Evolutionary conservation across 2,888 invertebrate species (phyloP).

Genomic region (Chymomyza procnemis): DNA sequence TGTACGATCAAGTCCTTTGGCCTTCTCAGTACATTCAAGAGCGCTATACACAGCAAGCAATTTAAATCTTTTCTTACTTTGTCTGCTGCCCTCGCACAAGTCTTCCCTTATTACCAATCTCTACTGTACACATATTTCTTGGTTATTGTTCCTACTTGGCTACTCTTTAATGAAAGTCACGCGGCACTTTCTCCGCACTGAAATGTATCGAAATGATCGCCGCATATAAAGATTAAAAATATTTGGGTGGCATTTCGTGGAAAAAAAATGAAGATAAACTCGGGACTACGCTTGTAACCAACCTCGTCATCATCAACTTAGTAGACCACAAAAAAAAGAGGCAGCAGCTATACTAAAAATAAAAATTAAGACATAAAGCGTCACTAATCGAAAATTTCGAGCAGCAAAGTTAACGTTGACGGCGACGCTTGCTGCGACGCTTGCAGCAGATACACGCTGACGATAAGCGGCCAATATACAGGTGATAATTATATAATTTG

Average conservation of each 20-base stretch:
- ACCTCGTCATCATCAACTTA: not conserved
- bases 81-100: not conserved
- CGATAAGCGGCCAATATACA: slow-evolving; percentile 74
- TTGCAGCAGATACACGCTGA: slow-evolving; percentile 62
- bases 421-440: slow-evolving; percentile 14
- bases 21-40: too few relatives aligned
- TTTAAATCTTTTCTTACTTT: too few relatives aligned
- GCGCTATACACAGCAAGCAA: too few relatives aligned
- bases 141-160: slow-evolving; percentile 22
- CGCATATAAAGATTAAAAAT: slow-evolving; percentile 52
- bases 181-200: slow-evolving; percentile 44
- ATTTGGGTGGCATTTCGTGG: slow-evolving; percentile 66
- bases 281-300: not conserved
- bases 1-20: too few relatives aligned
- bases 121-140: not conserved
- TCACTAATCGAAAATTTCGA: slow-evolving; percentile 76
- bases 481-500: slow-evolving; percentile 77
- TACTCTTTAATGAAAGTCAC: slow-evolving; percentile 63
- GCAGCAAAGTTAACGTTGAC: slow-evolving; percentile 33
- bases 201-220: slow-evolving; percentile 21
- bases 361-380: slow-evolving; percentile 75
- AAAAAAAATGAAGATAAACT: slow-evolving; percentile 43
- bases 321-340: not conserved
- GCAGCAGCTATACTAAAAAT: slow-evolving; percentile 22
- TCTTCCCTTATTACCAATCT: not conserved